Base-by-base conservation (phyloP, 2,888 invertebrate species). In the Acanthosepion lycidas region DNA sequence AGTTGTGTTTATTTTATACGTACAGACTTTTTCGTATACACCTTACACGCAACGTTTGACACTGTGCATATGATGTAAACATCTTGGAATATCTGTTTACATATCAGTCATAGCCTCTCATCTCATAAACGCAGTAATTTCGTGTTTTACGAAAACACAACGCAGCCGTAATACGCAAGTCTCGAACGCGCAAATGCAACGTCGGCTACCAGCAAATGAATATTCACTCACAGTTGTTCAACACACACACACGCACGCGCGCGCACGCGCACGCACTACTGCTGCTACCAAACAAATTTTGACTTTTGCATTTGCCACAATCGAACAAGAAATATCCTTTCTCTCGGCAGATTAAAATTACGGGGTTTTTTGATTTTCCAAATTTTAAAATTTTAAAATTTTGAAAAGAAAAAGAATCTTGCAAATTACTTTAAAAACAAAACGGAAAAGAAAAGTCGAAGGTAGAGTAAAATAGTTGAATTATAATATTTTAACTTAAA, bases 401-500 rank as follows among this genome's bases (percentile, higher is more conserved):
- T 64, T 64, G n/a, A 78, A n/a, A 33, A 78, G 12, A 78, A 15
- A 78, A 78, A 78, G 9, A 78, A 78, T 15, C 78, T 33, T n/a
- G n/a, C n/a, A 78, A 78, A 78, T 78, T 12, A 78, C 12, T 78
- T 78, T 78, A 15, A 33, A 78, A n/a, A 78, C n/a, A 78, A 78
- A 78, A n/a, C 8, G 78, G 8, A n/a, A 78, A 78, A 78, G 78
- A 78, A 78, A 78, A 78, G 78, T 78, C n/a, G 78, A 78, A 78
- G 78, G 78, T 33, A 78, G 78, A 78, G 78, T 78, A n/a, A 78
- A 78, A 78, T 78, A 78, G 78, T 78, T 78, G 78, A 78, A 78
- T 78, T 78, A 78, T 78, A 78, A 78, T 78, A 78, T 78, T 78
- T 78, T 78, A 78, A 78, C 78, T 78, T 78, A 78, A 78, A 78